phyloP scores from a whole-genome alignment of 1,140 invertebrate species.

The Philotrypesis tridentata region DNA sequence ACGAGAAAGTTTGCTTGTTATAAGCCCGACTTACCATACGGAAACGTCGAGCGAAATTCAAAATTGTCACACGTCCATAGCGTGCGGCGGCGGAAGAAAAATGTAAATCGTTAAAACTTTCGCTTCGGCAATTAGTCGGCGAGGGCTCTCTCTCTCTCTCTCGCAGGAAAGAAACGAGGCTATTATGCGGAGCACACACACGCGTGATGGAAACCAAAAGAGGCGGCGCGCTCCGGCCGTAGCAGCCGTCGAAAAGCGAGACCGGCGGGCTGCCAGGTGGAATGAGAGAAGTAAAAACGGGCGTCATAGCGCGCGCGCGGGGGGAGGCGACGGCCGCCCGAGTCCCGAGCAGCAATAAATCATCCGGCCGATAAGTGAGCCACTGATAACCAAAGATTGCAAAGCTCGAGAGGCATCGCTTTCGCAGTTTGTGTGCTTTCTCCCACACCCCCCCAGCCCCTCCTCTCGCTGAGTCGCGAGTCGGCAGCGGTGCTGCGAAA shows the following conservation, averaged over 20 bases:
- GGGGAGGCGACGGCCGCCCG: no score
- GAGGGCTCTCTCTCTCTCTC: no score
- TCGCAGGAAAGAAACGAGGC: background rate
- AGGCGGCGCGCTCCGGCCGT: no score
- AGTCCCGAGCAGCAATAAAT: constrained; percentile 17
- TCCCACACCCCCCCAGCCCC: no score
- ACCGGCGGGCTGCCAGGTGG: no score
- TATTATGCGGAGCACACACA: background rate
- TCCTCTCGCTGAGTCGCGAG: no score
- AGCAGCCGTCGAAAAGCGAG: background rate
- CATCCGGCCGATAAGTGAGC: constrained; percentile 25
- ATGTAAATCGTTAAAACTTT: background rate
- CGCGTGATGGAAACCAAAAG: no score
- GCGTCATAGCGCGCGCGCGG: background rate
- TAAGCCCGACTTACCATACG: background rate
- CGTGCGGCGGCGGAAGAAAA: background rate
- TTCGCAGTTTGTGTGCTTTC: background rate
- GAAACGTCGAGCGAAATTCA: background rate
- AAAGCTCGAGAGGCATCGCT: constrained; percentile 6
- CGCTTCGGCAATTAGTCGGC: background rate
- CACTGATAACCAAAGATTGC: constrained; percentile 33
- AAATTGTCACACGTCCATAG: background rate
- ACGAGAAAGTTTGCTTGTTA: background rate
- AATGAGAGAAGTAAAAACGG: background rate
- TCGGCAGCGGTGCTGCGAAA: background rate